Evolutionary conservation across 2,888 invertebrate species (phyloP), one percentile per base, ranked within the genome.

Genomic region (Cerceris rybyensis): DNA sequence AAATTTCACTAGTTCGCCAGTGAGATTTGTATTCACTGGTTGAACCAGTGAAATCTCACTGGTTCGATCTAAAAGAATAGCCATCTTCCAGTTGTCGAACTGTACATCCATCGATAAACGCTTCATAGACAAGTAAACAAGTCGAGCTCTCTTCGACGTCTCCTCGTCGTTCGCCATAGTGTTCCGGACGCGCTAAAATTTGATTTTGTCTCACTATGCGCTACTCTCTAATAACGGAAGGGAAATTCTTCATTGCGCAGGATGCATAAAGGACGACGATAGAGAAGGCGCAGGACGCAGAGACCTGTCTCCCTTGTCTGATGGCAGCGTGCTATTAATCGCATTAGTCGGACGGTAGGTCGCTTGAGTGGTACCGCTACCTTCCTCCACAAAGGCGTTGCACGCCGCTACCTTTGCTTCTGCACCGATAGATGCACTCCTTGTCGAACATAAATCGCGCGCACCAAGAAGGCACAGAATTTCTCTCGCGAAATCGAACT

Each of bases 291-390:
- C 55, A 67, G 69, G 28, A 28, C 28, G 52, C 67, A 72, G 65
- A 73, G 75, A 67, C 80, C 76, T 73, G 84, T 82, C 83, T 80
- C 80, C 74, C 86, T 86, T 84, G 83, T 86, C 83, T 86, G 77
- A 74, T 75, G 86, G 78, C 82, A 69, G 67, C 78, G 80, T 82
- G 81, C 86, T 86, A 89, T 89, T 90, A 91, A 90, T 90, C 87
- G 89, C 82, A 89, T 91, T 90, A 90, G 86, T 82, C 82, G 84
- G 87, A 85, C 83, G 87, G 81, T 78, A 79, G 80, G 82, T 83
- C 78, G 83, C 83, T 85, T 83, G 86, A 88, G 86, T 83, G 83
- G 86, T 86, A 73, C 80, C 79, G 50, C 75, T 77, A 68, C 78
- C 79, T 83, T 69, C 72, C 60, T 72, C 72, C 78, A 86, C 86